Conservation (phyloP, 2,113 vertebrate genomes). For the Lonchura striata region DNA sequence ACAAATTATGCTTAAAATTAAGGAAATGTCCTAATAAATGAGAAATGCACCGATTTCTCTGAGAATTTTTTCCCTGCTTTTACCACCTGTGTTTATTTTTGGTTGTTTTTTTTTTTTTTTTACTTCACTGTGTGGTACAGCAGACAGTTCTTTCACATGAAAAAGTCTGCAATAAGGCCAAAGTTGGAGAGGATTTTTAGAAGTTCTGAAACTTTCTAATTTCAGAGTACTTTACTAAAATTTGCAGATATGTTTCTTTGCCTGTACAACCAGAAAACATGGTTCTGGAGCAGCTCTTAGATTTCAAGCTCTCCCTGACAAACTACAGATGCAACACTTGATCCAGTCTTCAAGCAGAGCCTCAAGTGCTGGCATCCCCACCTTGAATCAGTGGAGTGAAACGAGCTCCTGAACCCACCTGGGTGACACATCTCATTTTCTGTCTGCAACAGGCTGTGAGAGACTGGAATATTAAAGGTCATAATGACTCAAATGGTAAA, state of each 20-base stretch:
- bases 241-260: not conserved
- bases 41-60: constrained; percentile 30
- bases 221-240: not conserved
- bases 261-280: not conserved
- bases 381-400: not conserved
- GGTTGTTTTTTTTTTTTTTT: not conserved
- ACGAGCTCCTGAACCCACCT: not conserved
- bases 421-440: not conserved
- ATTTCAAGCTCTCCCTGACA: not conserved
- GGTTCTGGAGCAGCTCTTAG: not conserved
- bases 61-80: not conserved
- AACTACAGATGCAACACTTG: not conserved
- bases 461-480: not conserved
- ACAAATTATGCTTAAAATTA: constrained; percentile 47
- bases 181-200: not conserved
- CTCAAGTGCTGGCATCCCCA: not conserved
- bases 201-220: not conserved
- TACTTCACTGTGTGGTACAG: not conserved
- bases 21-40: constrained; percentile 53
- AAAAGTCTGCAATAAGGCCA: not conserved
- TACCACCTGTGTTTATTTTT: constrained; percentile 40
- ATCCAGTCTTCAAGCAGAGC: not conserved
- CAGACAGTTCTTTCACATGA: not conserved
- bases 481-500: not conserved
- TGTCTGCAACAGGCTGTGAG: not conserved